These are phyloP conservation scores for Danio aesculapii DNA, from an alignment of 2,797 vertebrate species.

Conservation along the genomic window DNA sequence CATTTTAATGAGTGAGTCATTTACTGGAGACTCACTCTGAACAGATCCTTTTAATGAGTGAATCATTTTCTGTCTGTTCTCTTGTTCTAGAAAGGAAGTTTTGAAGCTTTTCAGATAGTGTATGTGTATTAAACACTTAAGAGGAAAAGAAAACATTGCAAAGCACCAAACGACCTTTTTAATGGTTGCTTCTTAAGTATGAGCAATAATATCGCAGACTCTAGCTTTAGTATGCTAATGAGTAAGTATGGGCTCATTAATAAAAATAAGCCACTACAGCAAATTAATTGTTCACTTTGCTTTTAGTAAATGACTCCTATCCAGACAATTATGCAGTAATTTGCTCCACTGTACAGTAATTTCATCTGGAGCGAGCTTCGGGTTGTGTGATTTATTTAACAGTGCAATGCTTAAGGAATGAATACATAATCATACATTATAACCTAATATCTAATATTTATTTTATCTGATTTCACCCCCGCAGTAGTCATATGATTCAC, in stretches of 20 bases:
- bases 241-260: slow-evolving; percentile 1
- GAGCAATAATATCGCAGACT: neutral
- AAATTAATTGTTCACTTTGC: neutral
- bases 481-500: no score
- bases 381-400: neutral
- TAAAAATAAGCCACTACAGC: neutral
- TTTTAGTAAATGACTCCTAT: neutral
- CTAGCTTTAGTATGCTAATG: neutral
- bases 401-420: neutral
- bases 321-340: neutral
- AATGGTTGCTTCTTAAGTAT: neutral
- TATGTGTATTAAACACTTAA: no score
- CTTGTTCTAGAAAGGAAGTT: no score
- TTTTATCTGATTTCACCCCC: no score
- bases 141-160: no score
- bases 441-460: no score
- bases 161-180: neutral
- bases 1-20: no score
- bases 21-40: no score
- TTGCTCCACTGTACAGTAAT: neutral
- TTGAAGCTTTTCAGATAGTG: no score
- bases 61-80: no score
- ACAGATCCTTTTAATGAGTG: no score
- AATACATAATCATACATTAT: no score
- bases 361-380: neutral